phyloP scores from a whole-genome alignment of 2,888 invertebrate genomes.

The Eupithecia inturbata region DNA sequence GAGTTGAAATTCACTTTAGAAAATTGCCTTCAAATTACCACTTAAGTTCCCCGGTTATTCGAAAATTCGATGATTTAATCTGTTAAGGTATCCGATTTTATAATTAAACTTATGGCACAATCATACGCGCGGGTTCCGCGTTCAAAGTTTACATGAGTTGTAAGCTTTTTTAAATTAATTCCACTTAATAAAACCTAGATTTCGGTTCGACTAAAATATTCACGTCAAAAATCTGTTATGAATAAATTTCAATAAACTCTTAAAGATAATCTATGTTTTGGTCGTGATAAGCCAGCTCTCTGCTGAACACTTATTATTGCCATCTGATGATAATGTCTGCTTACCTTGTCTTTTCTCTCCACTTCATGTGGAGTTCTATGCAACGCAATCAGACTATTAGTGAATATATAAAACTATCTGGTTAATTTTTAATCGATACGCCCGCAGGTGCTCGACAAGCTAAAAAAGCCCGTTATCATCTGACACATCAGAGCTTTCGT shows the following conservation, averaged over 20 bases:
- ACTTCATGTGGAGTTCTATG: no score
- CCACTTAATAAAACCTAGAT: no score
- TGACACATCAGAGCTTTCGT: constrained; percentile 44
- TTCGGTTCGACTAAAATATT: no score
- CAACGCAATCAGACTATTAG: constrained; percentile 5
- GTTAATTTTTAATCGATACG: constrained; percentile 8
- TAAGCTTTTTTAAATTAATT: no score
- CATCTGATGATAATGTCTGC: no score
- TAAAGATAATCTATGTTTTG: no score
- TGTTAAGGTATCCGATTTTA: constrained; percentile 3
- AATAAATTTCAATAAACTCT: no score
- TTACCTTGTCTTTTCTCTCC: background rate
- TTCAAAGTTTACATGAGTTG: no score
- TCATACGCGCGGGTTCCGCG: background rate
- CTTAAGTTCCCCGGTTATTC: constrained; percentile 6
- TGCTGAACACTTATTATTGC: no score
- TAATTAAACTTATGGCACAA: background rate
- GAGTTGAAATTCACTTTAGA: constrained; percentile 16
- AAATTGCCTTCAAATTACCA: constrained; percentile 31
- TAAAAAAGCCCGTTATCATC: constrained; percentile 37
- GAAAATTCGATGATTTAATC: constrained; percentile 22
- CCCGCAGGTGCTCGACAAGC: constrained; percentile 31
- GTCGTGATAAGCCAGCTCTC: no score
- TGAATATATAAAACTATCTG: background rate
- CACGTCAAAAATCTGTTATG: no score